Percentiles rank a stretch among this genome's conserved stretches.
phyloP scores from a whole-genome alignment of 2,113 vertebrate species.

The Myiagra hebetior region DNA sequence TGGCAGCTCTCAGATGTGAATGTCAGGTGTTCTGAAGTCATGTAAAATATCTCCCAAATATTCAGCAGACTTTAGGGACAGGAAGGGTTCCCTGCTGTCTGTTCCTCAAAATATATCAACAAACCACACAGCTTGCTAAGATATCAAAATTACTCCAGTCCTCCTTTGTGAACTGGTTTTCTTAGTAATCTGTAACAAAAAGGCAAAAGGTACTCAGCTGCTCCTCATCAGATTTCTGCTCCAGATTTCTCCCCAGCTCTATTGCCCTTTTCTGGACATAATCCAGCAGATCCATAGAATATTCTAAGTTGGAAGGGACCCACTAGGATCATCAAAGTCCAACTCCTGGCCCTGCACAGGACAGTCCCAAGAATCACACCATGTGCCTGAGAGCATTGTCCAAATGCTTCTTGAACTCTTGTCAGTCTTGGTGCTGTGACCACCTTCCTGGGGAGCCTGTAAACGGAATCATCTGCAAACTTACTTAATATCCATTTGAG shows the following conservation, averaged over 20 bases:
- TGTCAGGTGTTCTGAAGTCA: not conserved
- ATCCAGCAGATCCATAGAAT: not conserved
- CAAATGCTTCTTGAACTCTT: not conserved
- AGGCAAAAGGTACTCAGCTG: not conserved
- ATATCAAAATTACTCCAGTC: not conserved
- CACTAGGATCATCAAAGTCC: not conserved
- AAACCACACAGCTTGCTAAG: not conserved
- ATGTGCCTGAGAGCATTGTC: not conserved
- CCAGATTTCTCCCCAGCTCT: not conserved
- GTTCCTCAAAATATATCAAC: not conserved
- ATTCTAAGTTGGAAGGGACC: not conserved
- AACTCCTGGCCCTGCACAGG: not conserved
- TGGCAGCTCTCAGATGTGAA: not conserved
- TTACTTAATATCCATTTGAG: not conserved
- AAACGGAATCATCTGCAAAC: not conserved
- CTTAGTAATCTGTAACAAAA: not conserved
- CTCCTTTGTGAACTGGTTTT: not conserved
- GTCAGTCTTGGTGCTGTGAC: not conserved
- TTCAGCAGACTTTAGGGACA: not conserved
- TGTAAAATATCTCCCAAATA: not conserved
- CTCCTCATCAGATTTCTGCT: not conserved
- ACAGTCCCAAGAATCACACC: not conserved
- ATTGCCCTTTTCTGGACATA: not conserved
- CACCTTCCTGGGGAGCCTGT: not conserved
- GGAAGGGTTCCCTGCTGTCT: not conserved